Base-by-base conservation (phyloP, 2,113 vertebrate genomes). In the Sitta europaea region DNA sequence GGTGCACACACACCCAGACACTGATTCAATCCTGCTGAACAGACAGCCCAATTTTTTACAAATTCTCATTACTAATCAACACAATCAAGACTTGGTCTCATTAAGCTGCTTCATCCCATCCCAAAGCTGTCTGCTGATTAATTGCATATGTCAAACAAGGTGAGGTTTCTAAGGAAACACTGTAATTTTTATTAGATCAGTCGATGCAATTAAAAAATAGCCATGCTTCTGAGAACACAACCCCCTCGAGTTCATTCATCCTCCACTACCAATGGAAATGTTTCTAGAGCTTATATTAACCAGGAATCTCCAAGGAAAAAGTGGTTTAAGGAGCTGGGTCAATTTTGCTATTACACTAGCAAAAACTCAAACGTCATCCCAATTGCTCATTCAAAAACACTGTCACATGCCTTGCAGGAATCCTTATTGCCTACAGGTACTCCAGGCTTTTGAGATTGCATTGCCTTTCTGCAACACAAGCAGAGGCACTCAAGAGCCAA, bases 151-250 rank as follows among this genome's bases (percentile, higher is more conserved):
- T 79, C 86, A 86, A 79, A 88, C n/a, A 94, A 91, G 72, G 80
- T 66, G 42, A 91, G 15, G 68, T 95, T 92, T 80, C 83, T 94
- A 95, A 88, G 72, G 86, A 88, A 92, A 94, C 72, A 76, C 16
- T 43, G 22, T 47, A 58, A 77, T 77, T 92, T 62, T 43, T 77
- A 86, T 66, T 90, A 63, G 65, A 90, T 57, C 55, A 38, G 15
- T 28, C 40, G 1, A 71, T 33, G 25, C 72, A 74, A 91, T 58
- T 94, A 76, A 83, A 88, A 86, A 83, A 66, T 14, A 76, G n/a
- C 54, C 25, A 58, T 51, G 66, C 74, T 82, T 90, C 74, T 82
- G 66, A 92, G 88, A 88, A 63, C 21, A 75, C 12, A 90, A 86
- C 36, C 42, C 25, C 53, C 50, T 53, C 45, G 8, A 61, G 54